Evolutionary conservation across 2,888 invertebrate species (phyloP).

Genomic region (Drosophila kokeensis): DNA sequence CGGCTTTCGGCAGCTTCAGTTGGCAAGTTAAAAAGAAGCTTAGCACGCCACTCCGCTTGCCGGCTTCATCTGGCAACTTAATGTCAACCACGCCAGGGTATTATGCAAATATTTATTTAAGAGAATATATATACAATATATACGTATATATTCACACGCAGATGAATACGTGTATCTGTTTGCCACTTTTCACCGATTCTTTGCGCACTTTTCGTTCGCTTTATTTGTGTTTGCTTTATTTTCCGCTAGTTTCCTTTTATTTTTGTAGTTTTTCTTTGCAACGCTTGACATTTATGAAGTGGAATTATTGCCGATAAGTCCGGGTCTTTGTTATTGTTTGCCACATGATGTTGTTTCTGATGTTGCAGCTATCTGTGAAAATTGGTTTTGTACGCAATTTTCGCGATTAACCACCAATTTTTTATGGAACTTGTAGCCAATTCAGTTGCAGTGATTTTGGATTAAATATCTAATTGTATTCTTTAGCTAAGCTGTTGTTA

Average conservation of each 20-base stretch:
- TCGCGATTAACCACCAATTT: not conserved
- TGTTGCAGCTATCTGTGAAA: conserved; percentile 22
- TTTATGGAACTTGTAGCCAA: not conserved
- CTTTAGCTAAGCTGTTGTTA: conserved; percentile 11
- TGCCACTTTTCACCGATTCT: conserved; percentile 5
- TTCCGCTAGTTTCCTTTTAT: conserved; percentile 20
- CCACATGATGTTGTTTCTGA: conserved; percentile 10
- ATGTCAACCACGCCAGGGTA: conserved; percentile 48
- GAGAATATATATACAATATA: conserved; percentile 49
- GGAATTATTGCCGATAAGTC: conserved; percentile 54
- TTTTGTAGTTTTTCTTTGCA: conserved; percentile 18
- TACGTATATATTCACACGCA: not conserved
- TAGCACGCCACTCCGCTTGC: conserved; percentile 25
- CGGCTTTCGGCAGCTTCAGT: conserved; percentile 11
- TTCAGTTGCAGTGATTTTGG: not conserved
- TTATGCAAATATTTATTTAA: conserved; percentile 53
- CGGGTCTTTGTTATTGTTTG: conserved; percentile 14
- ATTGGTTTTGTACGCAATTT: conserved; percentile 52
- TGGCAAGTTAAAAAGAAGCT: conserved; percentile 38
- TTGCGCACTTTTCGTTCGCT: conserved; percentile 22
- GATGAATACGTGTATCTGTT: conserved; percentile 2
- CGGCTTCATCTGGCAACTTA: conserved; percentile 54
- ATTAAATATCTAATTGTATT: not conserved
- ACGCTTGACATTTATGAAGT: conserved; percentile 52
- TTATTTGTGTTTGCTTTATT: conserved; percentile 37